Conservation (phyloP, 2,113 vertebrate genomes). For the Perca schrenkii region DNA sequence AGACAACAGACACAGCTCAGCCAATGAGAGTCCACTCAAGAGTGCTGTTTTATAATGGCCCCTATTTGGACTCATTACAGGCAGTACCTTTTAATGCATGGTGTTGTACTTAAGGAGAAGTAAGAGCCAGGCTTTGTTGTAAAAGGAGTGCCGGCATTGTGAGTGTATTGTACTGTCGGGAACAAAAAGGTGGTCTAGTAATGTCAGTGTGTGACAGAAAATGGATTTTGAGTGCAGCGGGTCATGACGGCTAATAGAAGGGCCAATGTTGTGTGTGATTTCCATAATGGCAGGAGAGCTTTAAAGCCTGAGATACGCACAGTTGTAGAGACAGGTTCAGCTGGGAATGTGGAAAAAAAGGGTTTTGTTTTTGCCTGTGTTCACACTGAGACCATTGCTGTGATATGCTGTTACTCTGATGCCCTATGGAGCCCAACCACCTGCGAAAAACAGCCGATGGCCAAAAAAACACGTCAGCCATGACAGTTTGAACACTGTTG, state of each 20-base stretch:
- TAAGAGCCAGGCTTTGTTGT: slow-evolving; percentile 47
- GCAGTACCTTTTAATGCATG: slow-evolving; percentile 47
- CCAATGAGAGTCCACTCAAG: slow-evolving; percentile 45
- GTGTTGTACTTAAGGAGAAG: slow-evolving; percentile 50
- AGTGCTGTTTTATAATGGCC: slow-evolving; percentile 55
- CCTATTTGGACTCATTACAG: slow-evolving; percentile 67
- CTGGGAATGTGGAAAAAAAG: background rate
- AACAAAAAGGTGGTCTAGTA: slow-evolving; percentile 40
- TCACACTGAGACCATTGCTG: too few relatives aligned
- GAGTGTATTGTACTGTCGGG: slow-evolving; percentile 22
- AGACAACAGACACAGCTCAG: slow-evolving; percentile 28
- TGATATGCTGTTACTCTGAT: too few relatives aligned
- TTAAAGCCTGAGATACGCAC: background rate
- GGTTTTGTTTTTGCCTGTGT: too few relatives aligned
- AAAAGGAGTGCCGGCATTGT: slow-evolving; percentile 43
- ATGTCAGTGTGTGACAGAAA: slow-evolving; percentile 43
- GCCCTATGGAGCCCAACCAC: too few relatives aligned
- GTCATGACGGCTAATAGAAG: slow-evolving; percentile 17
- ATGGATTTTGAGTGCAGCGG: slow-evolving; percentile 46
- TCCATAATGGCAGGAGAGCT: slow-evolving; percentile 20
- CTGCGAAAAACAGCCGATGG: too few relatives aligned
- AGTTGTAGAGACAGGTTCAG: slow-evolving; percentile 8
- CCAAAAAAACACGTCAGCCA: too few relatives aligned
- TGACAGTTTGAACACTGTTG: too few relatives aligned
- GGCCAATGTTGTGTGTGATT: slow-evolving; percentile 12